Evolutionary conservation across 2,888 invertebrate species (phyloP).

Genomic region (Thyatira batis): DNA sequence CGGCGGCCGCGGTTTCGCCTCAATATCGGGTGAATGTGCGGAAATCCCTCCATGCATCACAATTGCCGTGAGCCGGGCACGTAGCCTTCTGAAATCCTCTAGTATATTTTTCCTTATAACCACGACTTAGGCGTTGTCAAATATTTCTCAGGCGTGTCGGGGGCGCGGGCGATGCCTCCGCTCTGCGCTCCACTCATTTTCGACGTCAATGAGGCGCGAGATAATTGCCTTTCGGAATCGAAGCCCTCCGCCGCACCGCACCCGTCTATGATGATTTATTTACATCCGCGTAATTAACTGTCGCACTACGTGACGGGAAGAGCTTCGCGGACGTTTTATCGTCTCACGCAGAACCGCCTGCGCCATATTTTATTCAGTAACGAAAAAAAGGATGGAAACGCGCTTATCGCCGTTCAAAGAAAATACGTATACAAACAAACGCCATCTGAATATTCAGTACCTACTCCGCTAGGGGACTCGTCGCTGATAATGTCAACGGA

Average conservation of each 20-base stretch:
- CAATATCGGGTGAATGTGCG: conserved; percentile 64
- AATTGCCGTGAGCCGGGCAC: conserved; percentile 67
- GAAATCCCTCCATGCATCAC: conserved; percentile 71
- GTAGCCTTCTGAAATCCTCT: conserved; percentile 64
- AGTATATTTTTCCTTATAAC: conserved; percentile 71
- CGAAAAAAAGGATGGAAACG: conserved; percentile 60
- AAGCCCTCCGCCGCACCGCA: conserved; percentile 72
- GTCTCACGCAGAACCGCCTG: conserved; percentile 61
- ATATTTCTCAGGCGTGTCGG: conserved; percentile 62
- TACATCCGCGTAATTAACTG: conserved; percentile 82
- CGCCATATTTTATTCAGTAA: conserved; percentile 73
- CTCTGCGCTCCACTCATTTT: conserved; percentile 67
- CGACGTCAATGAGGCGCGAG: conserved; percentile 77
- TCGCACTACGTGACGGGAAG: conserved; percentile 80
- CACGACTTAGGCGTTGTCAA: conserved; percentile 66
- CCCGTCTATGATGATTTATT: conserved; percentile 81
- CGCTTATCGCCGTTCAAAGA: conserved; percentile 73
- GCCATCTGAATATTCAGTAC: conserved; percentile 72
- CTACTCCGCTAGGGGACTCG: conserved; percentile 59
- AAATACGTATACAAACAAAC: conserved; percentile 77
- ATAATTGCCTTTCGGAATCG: conserved; percentile 79
- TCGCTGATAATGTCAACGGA: conserved; percentile 70
- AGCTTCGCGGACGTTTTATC: conserved; percentile 75
- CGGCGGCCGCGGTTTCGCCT: conserved; percentile 53
- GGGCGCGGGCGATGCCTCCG: conserved; percentile 38